Evolutionary conservation across 1,140 invertebrate species (phyloP).

Genomic region (Bombus confusus): DNA sequence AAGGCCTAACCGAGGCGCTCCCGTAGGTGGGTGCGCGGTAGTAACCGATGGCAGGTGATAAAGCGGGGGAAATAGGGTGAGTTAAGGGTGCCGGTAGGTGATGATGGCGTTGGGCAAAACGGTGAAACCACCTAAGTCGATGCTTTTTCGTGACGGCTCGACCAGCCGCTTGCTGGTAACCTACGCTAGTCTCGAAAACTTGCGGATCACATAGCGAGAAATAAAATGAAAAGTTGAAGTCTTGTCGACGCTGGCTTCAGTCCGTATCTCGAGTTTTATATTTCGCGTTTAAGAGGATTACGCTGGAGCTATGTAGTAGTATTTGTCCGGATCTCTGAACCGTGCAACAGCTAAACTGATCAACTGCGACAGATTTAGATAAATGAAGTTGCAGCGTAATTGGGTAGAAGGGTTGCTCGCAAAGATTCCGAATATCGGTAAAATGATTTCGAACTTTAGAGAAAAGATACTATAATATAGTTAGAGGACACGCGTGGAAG

Average conservation of each 20-base stretch:
- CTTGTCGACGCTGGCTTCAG: background rate
- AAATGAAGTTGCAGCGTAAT: too few relatives aligned
- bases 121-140: constrained; percentile 44
- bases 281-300: constrained; percentile 3
- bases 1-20: constrained; percentile 76
- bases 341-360: background rate
- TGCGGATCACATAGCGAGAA: constrained; percentile 20
- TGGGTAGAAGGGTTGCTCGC: too few relatives aligned
- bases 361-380: too few relatives aligned
- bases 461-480: too few relatives aligned
- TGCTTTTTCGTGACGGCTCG: constrained; percentile 22
- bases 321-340: too few relatives aligned
- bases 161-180: background rate
- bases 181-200: background rate
- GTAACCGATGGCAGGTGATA: constrained; percentile 80
- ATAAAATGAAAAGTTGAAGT: constrained; percentile 68
- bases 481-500: too few relatives aligned
- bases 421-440: too few relatives aligned
- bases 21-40: constrained; percentile 62
- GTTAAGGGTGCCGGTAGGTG: constrained; percentile 68
- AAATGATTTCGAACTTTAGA: too few relatives aligned
- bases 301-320: too few relatives aligned
- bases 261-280: constrained; percentile 41
- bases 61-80: constrained; percentile 74
- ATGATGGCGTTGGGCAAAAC: constrained; percentile 56